Evolutionary conservation across 2,113 vertebrate genomes (phyloP).

Genomic region (Collichthys lucidus): DNA sequence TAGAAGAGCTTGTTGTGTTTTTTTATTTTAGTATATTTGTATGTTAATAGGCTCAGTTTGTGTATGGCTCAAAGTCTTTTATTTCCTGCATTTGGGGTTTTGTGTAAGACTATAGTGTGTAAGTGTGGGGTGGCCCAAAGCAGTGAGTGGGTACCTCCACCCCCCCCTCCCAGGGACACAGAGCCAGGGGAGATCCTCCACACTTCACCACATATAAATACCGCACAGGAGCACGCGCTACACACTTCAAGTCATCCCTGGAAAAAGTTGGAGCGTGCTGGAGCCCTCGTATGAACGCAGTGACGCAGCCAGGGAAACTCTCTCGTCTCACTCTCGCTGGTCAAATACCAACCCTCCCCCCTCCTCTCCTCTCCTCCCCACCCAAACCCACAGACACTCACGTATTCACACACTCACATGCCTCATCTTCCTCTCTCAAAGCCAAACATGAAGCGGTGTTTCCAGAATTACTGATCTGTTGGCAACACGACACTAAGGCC

Average conservation of each 20-base stretch:
- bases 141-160: conserved; percentile 12
- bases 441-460: conserved; percentile 54
- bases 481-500: conserved; percentile 65
- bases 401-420: conserved; percentile 47
- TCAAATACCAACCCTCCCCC: conserved; percentile 54
- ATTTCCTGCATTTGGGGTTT: not conserved
- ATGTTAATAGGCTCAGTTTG: no score
- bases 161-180: conserved; percentile 12
- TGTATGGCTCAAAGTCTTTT: not conserved
- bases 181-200: conserved; percentile 66
- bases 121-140: conserved; percentile 17
- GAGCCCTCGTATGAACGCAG: conserved; percentile 37
- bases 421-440: conserved; percentile 60
- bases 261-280: conserved; percentile 46
- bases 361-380: no score
- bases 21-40: no score
- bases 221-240: conserved; percentile 41
- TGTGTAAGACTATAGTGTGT: not conserved
- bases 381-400: not conserved
- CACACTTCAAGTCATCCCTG: conserved; percentile 65
- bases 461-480: conserved; percentile 69
- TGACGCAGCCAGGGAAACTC: conserved; percentile 65
- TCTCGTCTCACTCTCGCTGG: conserved; percentile 66
- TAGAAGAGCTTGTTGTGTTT: not conserved
- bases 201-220: conserved; percentile 65